phyloP scores from a whole-genome alignment of 2,797 vertebrate genomes.

The Tragopan temminckii region DNA sequence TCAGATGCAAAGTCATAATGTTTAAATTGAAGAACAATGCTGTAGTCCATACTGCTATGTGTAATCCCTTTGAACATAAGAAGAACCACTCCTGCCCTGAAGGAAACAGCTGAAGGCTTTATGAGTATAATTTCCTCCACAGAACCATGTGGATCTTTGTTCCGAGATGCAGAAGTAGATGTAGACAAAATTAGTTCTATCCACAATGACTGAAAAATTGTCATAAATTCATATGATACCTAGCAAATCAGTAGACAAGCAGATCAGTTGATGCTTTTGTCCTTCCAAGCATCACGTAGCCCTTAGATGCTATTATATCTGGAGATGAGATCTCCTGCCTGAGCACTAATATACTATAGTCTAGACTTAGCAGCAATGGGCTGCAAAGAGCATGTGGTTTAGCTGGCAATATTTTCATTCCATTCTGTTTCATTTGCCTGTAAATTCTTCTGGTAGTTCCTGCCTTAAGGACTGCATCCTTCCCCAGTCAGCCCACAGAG shows the following conservation, averaged over 20 bases:
- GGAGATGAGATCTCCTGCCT: neutral
- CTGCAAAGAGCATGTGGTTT: neutral
- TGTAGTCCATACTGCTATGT: neutral
- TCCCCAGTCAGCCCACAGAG: neutral
- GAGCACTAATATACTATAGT: neutral
- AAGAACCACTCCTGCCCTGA: neutral
- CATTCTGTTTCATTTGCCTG: neutral
- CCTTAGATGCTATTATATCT: neutral
- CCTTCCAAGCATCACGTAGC: neutral
- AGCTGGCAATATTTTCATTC: neutral
- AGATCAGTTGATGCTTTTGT: neutral
- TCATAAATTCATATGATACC: neutral
- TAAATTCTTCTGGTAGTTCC: neutral
- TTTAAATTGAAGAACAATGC: neutral
- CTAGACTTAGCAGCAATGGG: neutral
- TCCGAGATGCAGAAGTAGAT: neutral
- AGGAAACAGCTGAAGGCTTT: neutral
- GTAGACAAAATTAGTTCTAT: neutral
- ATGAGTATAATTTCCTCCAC: neutral
- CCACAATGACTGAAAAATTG: neutral
- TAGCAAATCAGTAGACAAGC: neutral
- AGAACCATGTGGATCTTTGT: neutral
- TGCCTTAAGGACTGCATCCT: rapidly evolving
- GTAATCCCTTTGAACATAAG: neutral
- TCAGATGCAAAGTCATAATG: neutral